These are phyloP conservation scores for Antigone vipio DNA, from an alignment of 2,113 vertebrate species.

Conservation along the genomic window DNA sequence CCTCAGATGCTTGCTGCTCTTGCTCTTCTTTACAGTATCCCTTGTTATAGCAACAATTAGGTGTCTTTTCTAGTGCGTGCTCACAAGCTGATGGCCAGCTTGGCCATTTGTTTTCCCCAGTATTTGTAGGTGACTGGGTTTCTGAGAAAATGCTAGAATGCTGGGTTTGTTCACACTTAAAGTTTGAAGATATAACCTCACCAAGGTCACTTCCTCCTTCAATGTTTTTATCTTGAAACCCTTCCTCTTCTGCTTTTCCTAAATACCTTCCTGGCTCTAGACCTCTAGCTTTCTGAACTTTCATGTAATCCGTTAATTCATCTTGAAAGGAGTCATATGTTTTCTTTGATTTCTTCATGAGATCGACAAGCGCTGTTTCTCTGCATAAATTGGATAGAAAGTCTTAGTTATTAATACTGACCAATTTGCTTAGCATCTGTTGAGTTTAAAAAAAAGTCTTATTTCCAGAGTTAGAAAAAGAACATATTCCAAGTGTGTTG, in stretches of 20 bases:
- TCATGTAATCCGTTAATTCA: conserved; percentile 81
- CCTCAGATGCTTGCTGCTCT: neutral
- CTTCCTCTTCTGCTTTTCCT: conserved; percentile 41
- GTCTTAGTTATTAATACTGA: neutral
- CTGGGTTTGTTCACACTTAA: neutral
- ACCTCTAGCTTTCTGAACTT: conserved; percentile 81
- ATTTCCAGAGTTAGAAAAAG: neutral
- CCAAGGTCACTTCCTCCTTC: neutral
- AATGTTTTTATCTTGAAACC: conserved; percentile 4
- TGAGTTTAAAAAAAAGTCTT: neutral
- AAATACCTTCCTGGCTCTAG: conserved; percentile 72
- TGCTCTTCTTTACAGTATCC: conserved; percentile 16
- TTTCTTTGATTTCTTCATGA: conserved; percentile 78
- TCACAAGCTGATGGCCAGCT: conserved; percentile 17
- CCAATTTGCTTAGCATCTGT: neutral
- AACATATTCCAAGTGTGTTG: neutral
- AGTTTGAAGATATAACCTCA: neutral
- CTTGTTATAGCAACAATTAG: neutral
- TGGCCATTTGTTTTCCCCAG: neutral
- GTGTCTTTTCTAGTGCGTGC: neutral
- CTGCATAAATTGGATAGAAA: conserved; percentile 67
- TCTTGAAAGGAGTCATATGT: conserved; percentile 79
- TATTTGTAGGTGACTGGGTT: neutral
- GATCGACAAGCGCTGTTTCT: conserved; percentile 71
- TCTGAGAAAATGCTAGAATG: neutral